Evolutionary conservation across 37 sponge, comb jelly and placozoan genomes (phyloP).

Genomic region (Hormiphora californensis): DNA sequence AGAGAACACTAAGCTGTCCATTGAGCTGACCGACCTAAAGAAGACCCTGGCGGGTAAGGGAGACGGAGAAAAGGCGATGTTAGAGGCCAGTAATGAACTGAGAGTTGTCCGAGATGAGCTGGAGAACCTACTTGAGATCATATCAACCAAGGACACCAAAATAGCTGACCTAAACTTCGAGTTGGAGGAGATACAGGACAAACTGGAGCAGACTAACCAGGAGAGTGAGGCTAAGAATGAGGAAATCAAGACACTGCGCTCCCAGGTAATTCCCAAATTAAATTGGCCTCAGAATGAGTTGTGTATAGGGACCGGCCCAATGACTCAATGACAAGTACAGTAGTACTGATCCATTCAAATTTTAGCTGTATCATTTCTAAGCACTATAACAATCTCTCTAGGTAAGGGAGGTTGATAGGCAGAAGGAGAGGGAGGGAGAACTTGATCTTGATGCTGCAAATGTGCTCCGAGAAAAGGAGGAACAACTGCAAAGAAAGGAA

Average conservation of each 20-base stretch:
- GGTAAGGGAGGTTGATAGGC: constrained; percentile 21
- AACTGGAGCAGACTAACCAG: background rate
- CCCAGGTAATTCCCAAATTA: too few relatives aligned
- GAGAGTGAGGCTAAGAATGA: constrained; percentile 46
- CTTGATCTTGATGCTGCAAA: background rate
- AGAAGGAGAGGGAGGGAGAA: constrained; percentile 50
- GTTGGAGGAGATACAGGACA: background rate
- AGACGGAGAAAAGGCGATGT: constrained; percentile 27
- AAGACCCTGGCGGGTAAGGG: constrained; percentile 49
- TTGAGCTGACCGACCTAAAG: constrained; percentile 51
- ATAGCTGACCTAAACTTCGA: background rate
- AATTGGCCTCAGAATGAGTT: background rate
- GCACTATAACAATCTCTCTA: background rate
- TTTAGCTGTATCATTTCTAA: background rate
- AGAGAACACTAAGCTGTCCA: constrained; percentile 46
- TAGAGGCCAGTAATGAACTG: constrained; percentile 45
- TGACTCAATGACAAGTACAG: background rate
- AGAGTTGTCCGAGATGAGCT: constrained; percentile 13
- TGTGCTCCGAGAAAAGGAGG: constrained; percentile 33
- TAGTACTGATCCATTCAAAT: background rate
- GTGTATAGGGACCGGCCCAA: background rate
- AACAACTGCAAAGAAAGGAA: constrained; percentile 37
- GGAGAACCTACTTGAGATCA: constrained; percentile 47
- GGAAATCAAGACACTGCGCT: constrained; percentile 39
- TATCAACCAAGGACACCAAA: constrained; percentile 19